Conservation (phyloP, 2,113 vertebrate genomes). For the Hemibagrus wyckioides region DNA sequence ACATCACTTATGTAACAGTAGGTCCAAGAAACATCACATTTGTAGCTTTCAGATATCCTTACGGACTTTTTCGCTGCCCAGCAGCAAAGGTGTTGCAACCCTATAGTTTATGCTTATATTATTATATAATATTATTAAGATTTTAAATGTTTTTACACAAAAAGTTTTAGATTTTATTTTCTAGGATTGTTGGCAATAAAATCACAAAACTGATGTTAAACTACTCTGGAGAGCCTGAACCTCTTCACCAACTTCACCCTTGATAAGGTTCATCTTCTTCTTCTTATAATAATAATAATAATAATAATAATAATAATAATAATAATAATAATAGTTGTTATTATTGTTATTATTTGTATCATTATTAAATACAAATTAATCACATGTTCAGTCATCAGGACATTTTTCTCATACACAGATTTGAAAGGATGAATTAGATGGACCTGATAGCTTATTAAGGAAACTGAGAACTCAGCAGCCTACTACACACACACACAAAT, state of each 20-base stretch:
- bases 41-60: neutral
- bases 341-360: neutral
- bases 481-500: neutral
- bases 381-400: neutral
- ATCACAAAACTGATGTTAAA: neutral
- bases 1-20: no score
- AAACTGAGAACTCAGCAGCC: conserved; percentile 20
- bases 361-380: neutral
- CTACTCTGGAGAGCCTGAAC: neutral
- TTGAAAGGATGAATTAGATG: neutral
- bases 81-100: no score
- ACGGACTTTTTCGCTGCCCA: no score
- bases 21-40: neutral
- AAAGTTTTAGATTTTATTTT: neutral
- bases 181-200: neutral
- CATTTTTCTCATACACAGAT: neutral
- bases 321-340: neutral
- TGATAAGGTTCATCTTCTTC: no score
- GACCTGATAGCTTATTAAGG: neutral
- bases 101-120: neutral
- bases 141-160: neutral
- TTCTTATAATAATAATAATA: no score
- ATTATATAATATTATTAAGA: neutral
- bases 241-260: no score
- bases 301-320: no score